Evolutionary conservation across 2,113 vertebrate genomes (phyloP).

Genomic region (Phycodurus eques): DNA sequence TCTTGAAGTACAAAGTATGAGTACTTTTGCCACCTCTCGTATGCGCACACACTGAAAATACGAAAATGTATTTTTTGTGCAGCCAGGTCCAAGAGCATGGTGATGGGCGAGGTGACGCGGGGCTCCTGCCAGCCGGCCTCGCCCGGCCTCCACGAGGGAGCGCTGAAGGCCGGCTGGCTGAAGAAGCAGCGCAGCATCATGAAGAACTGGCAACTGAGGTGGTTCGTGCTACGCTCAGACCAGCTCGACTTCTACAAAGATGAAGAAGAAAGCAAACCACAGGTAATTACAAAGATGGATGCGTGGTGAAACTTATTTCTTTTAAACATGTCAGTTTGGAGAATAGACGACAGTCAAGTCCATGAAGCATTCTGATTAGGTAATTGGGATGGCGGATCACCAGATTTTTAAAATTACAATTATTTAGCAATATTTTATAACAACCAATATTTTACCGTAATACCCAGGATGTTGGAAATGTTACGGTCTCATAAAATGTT

Average conservation of each 20-base stretch:
- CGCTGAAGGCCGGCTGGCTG: slow-evolving; percentile 90
- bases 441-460: too few relatives aligned
- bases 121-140: slow-evolving; percentile 65
- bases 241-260: slow-evolving; percentile 93
- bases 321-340: background rate
- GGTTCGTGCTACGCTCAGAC: slow-evolving; percentile 88
- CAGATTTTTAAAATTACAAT: too few relatives aligned
- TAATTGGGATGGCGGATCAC: too few relatives aligned
- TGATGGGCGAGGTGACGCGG: slow-evolving; percentile 86
- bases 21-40: background rate
- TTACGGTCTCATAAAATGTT: too few relatives aligned
- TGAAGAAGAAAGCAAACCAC: slow-evolving; percentile 89
- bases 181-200: slow-evolving; percentile 92
- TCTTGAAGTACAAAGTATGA: too few relatives aligned
- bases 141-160: slow-evolving; percentile 76
- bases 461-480: too few relatives aligned
- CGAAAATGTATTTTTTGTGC: slow-evolving; percentile 20
- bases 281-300: slow-evolving; percentile 68
- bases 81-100: slow-evolving; percentile 94
- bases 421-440: too few relatives aligned
- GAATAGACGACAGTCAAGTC: too few relatives aligned
- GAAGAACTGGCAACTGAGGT: slow-evolving; percentile 94
- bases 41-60: background rate
- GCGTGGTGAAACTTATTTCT: background rate
- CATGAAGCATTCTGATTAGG: too few relatives aligned